These are phyloP conservation scores for Ips typographus DNA, from an alignment of 1,140 invertebrate genomes.

Conservation along the genomic window DNA sequence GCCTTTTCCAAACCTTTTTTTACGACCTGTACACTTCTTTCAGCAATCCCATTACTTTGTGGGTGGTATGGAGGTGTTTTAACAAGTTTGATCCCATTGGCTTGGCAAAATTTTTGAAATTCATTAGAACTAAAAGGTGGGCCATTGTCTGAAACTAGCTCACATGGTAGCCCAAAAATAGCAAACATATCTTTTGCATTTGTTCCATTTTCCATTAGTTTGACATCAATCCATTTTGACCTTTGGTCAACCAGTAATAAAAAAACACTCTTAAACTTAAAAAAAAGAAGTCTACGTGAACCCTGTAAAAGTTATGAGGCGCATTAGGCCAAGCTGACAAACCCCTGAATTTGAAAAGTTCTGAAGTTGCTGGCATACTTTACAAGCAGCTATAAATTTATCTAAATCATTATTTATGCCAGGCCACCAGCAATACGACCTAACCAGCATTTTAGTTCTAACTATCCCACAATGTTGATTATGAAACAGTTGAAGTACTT, in stretches of 20 bases:
- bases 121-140: constrained; percentile 52
- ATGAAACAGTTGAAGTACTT: too few relatives aligned
- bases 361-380: too few relatives aligned
- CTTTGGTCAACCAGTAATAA: not conserved
- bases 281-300: too few relatives aligned
- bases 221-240: constrained; percentile 33
- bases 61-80: too few relatives aligned
- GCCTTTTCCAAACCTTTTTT: constrained; percentile 14
- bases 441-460: too few relatives aligned
- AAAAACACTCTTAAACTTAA: not conserved
- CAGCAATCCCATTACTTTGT: constrained; percentile 54
- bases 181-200: constrained; percentile 27
- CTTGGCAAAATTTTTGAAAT: constrained; percentile 47
- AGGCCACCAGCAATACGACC: too few relatives aligned
- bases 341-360: too few relatives aligned
- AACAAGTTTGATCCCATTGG: constrained; percentile 51
- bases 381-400: too few relatives aligned
- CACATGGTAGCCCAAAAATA: constrained; percentile 48
- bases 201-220: constrained; percentile 23
- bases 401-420: too few relatives aligned
- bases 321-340: too few relatives aligned
- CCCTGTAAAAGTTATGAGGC: too few relatives aligned
- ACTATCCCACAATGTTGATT: too few relatives aligned
- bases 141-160: constrained; percentile 53
- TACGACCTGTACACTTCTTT: constrained; percentile 43